Evolutionary conservation across 2,113 vertebrate species (phyloP).

Genomic region (Ranitomeya imitator): DNA sequence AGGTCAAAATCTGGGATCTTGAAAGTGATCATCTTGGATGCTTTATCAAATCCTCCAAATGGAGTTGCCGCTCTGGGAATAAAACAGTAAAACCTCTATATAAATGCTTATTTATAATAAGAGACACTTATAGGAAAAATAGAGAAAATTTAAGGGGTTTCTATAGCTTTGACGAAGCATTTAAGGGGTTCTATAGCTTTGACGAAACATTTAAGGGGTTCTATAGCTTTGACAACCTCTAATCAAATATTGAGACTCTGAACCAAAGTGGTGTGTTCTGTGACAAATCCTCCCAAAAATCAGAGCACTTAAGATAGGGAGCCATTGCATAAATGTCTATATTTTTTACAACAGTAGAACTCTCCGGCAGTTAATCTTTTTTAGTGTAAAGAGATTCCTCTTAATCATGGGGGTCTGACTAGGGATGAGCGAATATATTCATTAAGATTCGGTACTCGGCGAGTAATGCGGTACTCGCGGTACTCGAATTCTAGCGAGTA

Average conservation of each 20-base stretch:
- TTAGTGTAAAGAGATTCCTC: too few relatives aligned
- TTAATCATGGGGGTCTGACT: not conserved
- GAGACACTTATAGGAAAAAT: not conserved
- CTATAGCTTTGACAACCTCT: not conserved
- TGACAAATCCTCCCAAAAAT: too few relatives aligned
- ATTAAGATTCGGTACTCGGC: too few relatives aligned
- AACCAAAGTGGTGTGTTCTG: not conserved
- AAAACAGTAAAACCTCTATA: constrained; percentile 38
- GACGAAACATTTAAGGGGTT: not conserved
- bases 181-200: not conserved
- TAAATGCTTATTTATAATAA: not conserved
- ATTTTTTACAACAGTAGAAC: too few relatives aligned
- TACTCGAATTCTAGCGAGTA: too few relatives aligned
- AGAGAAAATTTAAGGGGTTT: not conserved
- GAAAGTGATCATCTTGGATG: constrained; percentile 79
- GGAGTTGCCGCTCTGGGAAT: constrained; percentile 88
- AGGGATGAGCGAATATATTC: too few relatives aligned
- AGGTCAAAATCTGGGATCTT: constrained; percentile 78
- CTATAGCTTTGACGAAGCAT: not conserved
- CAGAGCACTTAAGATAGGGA: too few relatives aligned
- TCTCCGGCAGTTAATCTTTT: too few relatives aligned
- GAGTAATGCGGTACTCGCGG: too few relatives aligned
- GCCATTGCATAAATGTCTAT: too few relatives aligned
- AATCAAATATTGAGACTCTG: not conserved
- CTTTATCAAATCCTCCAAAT: constrained; percentile 89